Base-by-base conservation (phyloP, 2,113 vertebrate genomes). In the Spea bombifrons region DNA sequence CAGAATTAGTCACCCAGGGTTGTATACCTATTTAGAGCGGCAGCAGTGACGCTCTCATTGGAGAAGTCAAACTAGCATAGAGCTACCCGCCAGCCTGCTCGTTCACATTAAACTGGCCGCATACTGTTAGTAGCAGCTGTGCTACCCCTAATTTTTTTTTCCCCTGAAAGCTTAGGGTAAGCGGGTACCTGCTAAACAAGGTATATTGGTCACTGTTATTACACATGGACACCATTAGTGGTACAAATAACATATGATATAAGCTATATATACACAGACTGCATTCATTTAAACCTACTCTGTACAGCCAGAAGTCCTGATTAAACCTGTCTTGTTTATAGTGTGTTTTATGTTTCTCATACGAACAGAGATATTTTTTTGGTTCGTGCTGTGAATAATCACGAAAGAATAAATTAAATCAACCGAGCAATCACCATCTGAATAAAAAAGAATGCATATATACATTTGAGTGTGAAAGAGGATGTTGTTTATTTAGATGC, bases 331-430 rank as follows among this genome's bases (percentile, higher is more conserved):
- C 70, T 79, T 66, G 69, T 79, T 79, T 79, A 52, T 79, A 4
- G 7, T 66, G 43, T 73, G 43, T 44, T 73, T 55, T 73, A 79
- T 79, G 44, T 46, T 9, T 44, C 12, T 66, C 64, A 65, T 66
- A 79, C 73, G 64, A 57, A 79, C 73, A 70, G 76, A 79, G 69
- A 79, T 79, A 61, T 72, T 30, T 30, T 44, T 79, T 79, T 79
- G 76, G 43, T 53, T 72, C 76, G 57, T 66, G 70, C 76, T 79
- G 76, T 73, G 71, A 66, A 67, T 59, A 80, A 73, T 80, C 65
- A 66, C 57, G 64, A 48, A 73, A 66, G 71, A 73, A 80, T 73
- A 73, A 66, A 80, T 80, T 80, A 79, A 73, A 50, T 73, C 44
- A 43, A 63, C 64, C 48, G 63, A 80, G 72, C 50, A 67, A 67